Conservation (phyloP, 2,113 vertebrate genomes). For the Eclectus roratus region DNA sequence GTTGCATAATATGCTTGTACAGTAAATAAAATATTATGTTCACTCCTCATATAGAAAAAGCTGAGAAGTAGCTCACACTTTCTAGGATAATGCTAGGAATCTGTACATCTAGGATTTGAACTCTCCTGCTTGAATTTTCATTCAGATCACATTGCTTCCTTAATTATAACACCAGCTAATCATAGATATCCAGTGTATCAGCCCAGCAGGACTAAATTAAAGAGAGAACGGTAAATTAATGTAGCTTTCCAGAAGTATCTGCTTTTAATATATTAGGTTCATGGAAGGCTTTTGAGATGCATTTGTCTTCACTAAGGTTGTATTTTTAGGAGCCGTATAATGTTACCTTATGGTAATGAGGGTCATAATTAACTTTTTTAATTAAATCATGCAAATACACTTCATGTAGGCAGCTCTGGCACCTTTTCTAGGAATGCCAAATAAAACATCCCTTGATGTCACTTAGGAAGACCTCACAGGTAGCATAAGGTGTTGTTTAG, state of each 20-base stretch:
- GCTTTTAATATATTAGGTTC: not conserved
- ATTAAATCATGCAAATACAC: not conserved
- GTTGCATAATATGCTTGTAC: not conserved
- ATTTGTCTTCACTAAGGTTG: not conserved
- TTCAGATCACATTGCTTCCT: not conserved
- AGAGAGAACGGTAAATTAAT: not conserved
- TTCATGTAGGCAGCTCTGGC: not conserved
- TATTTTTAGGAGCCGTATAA: not conserved
- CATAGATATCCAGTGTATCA: not conserved
- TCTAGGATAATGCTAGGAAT: not conserved
- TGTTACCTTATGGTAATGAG: not conserved
- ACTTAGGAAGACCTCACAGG: not conserved
- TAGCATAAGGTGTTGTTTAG: not conserved
- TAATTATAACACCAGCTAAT: not conserved
- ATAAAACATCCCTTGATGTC: not conserved
- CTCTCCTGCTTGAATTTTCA: not conserved
- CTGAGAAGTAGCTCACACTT: not conserved
- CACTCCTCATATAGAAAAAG: not conserved
- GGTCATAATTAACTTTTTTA: not conserved
- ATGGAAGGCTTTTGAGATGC: not conserved
- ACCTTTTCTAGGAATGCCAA: not conserved
- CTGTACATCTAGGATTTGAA: not conserved
- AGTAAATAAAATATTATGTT: conserved; percentile 6
- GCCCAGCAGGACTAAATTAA: not conserved
- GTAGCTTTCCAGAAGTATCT: not conserved